Percentiles rank a stretch among this genome's conserved stretches.
Conservation (phyloP, 2,113 vertebrate species). For the Morone chrysops region DNA sequence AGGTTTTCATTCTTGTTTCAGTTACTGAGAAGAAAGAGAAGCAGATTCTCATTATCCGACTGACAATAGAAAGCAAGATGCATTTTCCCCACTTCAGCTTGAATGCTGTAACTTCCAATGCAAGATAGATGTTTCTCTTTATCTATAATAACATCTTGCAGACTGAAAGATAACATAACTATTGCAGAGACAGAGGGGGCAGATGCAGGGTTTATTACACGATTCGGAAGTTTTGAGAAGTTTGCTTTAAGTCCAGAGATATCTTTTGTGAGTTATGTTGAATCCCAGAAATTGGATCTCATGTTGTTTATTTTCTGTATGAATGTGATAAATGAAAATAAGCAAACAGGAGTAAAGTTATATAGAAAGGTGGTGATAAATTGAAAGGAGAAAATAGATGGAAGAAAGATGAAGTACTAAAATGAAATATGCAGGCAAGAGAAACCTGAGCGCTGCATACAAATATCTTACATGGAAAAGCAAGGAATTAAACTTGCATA, state of each 20-base stretch:
- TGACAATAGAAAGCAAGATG: neutral
- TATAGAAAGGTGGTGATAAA: neutral
- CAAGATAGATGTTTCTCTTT: neutral
- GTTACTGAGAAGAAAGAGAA: slow-evolving; percentile 8
- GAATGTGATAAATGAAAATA: neutral
- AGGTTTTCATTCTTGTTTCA: slow-evolving; percentile 18
- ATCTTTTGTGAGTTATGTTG: neutral
- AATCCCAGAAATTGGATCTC: neutral
- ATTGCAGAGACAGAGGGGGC: neutral
- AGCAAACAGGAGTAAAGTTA: neutral
- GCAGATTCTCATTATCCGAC: neutral
- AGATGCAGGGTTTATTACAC: neutral
- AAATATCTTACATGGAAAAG: neutral
- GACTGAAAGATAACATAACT: neutral
- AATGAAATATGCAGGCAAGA: neutral
- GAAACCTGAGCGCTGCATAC: neutral
- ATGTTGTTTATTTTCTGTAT: neutral
- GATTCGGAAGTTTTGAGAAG: neutral
- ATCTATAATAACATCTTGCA: neutral
- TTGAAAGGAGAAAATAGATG: neutral
- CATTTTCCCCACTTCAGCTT: neutral
- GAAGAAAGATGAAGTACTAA: neutral
- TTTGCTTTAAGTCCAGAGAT: neutral
- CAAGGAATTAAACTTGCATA: neutral
- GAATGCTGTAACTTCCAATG: neutral